A percentile compares a stretch with the other conserved stretches of the same genome.
phyloP scores from a whole-genome alignment of 2,797 vertebrate species.

The Microctenopoma stevenorrisi region DNA sequence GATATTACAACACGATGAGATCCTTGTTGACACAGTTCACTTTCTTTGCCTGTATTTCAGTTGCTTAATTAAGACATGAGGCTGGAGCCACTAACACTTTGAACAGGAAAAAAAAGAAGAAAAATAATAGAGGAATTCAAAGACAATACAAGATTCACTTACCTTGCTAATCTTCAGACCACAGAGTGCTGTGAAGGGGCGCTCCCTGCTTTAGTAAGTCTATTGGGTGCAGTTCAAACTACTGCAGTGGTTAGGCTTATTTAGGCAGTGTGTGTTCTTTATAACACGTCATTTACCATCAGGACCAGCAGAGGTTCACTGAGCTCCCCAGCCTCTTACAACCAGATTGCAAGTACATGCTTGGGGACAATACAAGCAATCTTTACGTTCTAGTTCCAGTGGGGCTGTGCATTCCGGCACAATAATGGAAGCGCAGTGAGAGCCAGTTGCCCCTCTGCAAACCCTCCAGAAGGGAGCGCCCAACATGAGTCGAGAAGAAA shows the following conservation, averaged over 20 bases:
- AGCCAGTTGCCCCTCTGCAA: conserved; percentile 95
- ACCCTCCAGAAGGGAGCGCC: conserved; percentile 98
- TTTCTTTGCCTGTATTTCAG: too few relatives aligned
- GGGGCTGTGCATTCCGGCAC: background rate
- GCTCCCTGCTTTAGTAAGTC: conserved; percentile 90
- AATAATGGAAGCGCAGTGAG: conserved; percentile 1
- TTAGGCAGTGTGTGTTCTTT: conserved; percentile 79
- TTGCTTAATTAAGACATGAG: too few relatives aligned
- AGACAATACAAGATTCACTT: conserved; percentile 25
- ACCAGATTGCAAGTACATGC: background rate
- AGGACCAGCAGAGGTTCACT: conserved; percentile 98
- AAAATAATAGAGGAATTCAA: background rate
- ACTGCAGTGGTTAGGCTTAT: conserved; percentile 88
- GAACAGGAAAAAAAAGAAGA: background rate
- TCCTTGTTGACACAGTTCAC: too few relatives aligned
- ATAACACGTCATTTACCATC: conserved; percentile 68
- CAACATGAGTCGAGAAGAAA: conserved; percentile 94
- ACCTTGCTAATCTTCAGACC: conserved; percentile 74
- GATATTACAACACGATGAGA: too few relatives aligned
- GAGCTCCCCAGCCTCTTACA: conserved; percentile 54
- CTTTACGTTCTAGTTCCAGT: background rate
- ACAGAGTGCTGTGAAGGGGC: conserved; percentile 97
- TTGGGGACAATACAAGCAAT: background rate
- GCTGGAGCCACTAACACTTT: too few relatives aligned
- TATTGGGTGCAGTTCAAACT: conserved; percentile 89